Percentiles rank a stretch among this genome's conserved stretches.
These are phyloP conservation scores for Chionoecetes opilio DNA, from an alignment of 1,140 invertebrate genomes.

Conservation along the genomic window DNA sequence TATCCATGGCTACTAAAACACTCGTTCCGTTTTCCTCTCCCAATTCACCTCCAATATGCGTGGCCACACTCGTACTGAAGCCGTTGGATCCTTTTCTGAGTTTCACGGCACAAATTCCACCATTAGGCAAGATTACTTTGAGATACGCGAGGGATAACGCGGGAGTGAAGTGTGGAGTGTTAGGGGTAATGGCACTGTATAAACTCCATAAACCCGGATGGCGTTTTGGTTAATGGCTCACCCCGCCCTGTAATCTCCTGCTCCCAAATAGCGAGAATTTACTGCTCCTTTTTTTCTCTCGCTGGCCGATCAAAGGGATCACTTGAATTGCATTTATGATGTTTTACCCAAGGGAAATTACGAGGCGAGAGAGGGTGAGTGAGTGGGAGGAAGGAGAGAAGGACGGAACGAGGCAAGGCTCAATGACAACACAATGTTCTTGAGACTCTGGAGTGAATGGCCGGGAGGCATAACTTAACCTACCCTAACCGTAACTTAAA, in stretches of 20 bases:
- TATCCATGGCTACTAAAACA: not conserved
- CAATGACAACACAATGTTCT: too few relatives aligned
- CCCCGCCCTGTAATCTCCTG: constrained; percentile 10
- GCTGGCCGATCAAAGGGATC: not conserved
- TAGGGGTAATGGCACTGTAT: not conserved
- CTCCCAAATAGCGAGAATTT: not conserved
- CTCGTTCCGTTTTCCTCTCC: not conserved
- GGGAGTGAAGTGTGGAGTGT: not conserved
- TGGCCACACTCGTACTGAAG: not conserved
- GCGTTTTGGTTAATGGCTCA: not conserved
- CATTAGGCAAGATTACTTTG: constrained; percentile 45
- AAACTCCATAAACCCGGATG: not conserved
- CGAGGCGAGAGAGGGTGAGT: not conserved
- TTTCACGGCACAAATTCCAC: not conserved
- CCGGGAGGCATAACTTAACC: too few relatives aligned
- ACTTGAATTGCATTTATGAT: not conserved
- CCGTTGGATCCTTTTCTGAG: not conserved
- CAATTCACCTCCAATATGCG: not conserved
- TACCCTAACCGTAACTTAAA: too few relatives aligned
- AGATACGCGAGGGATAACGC: not conserved
- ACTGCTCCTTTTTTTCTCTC: not conserved
- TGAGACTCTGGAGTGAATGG: too few relatives aligned
- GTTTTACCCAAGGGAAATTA: constrained; percentile 9
- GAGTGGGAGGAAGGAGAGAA: not conserved
- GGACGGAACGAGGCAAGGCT: not conserved